Conservation (phyloP, 2,888 invertebrate species). For the Hyppa rectilinea region DNA sequence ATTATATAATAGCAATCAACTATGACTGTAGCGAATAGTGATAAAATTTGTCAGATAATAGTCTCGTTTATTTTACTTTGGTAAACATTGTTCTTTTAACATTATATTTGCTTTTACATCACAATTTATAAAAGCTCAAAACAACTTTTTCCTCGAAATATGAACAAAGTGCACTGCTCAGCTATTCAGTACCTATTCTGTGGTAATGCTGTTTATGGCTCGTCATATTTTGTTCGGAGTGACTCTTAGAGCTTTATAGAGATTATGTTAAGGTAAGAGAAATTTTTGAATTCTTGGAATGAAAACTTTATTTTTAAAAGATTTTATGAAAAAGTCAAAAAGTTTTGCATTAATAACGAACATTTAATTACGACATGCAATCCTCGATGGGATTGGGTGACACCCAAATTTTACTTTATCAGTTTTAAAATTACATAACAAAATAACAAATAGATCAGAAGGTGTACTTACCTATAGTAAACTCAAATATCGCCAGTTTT, state of each 20-base stretch:
- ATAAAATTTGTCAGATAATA: background rate
- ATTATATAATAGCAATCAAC: background rate
- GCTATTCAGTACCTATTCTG: conserved; percentile 28
- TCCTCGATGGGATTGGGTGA: background rate
- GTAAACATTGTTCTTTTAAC: background rate
- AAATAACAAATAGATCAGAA: too few species aligned
- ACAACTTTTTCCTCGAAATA: conserved; percentile 13
- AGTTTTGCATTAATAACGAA: background rate
- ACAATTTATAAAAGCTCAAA: background rate
- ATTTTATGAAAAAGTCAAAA: background rate
- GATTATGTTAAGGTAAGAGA: background rate
- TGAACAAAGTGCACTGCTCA: conserved; percentile 32
- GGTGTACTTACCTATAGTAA: too few species aligned
- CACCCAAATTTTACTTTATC: background rate
- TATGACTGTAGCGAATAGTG: background rate
- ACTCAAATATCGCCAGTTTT: too few species aligned
- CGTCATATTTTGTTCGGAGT: conserved; percentile 37
- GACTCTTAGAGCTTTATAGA: conserved; percentile 29
- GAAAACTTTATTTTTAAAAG: background rate
- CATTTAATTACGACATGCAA: background rate
- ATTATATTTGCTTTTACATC: conserved; percentile 3
- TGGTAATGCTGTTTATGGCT: conserved; percentile 40
- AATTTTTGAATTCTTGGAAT: background rate
- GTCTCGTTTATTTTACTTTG: background rate
- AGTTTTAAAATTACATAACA: background rate